Conservation (phyloP, 2,113 vertebrate genomes). For the Mastomys natalensis region DNA sequence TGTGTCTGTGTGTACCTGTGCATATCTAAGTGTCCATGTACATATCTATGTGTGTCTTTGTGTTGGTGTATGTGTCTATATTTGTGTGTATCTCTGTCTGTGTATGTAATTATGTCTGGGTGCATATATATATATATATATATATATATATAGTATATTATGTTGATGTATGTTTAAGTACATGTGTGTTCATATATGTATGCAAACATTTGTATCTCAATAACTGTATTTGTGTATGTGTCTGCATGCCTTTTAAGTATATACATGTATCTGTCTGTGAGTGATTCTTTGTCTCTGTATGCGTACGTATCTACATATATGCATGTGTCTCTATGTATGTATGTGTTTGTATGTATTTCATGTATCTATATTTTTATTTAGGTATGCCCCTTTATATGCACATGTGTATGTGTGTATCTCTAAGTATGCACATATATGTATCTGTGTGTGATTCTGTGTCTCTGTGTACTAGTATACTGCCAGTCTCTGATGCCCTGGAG, state of each 20-base stretch:
- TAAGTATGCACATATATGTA: neutral
- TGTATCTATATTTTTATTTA: neutral
- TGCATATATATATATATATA: neutral
- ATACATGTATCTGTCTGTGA: neutral
- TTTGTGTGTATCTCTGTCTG: neutral
- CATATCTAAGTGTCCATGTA: neutral
- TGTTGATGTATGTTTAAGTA: neutral
- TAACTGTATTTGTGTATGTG: neutral
- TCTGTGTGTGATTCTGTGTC: neutral
- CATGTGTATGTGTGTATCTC: neutral
- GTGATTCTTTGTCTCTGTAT: neutral
- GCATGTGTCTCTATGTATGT: neutral
- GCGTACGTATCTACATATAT: neutral
- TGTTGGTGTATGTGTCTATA: neutral
- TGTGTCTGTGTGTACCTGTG: neutral
- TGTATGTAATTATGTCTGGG: neutral
- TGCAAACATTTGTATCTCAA: neutral
- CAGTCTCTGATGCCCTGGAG: neutral
- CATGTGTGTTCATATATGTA: neutral
- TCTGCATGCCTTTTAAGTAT: neutral
- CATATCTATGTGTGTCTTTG: neutral
- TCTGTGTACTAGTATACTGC: neutral
- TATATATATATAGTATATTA: neutral
- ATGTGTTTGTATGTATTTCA: neutral
- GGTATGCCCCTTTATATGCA: neutral